A percentile compares a stretch with the other conserved stretches of the same genome.
Conservation (phyloP, 1,140 invertebrate genomes). For the Ladona fulva region DNA sequence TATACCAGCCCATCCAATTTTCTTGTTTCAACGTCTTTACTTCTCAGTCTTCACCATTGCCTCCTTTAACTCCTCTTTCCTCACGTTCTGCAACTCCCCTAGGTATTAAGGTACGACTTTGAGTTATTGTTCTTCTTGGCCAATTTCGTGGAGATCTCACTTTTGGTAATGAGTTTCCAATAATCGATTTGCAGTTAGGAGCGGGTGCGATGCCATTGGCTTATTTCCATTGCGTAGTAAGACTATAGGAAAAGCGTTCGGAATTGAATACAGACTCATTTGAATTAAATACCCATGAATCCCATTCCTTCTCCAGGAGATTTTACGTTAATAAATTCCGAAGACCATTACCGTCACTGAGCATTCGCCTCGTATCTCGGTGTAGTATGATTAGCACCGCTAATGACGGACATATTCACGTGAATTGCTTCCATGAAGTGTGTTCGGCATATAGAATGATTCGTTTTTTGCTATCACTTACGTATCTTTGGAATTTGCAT, state of each 20-base stretch:
- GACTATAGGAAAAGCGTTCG: neutral
- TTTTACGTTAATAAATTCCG: neutral
- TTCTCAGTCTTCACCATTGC: no score
- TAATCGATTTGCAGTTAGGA: neutral
- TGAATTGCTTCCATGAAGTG: no score
- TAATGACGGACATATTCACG: no score
- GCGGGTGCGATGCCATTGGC: neutral
- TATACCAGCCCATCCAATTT: no score
- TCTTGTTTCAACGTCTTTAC: no score
- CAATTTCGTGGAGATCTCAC: neutral
- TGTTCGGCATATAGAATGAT: no score
- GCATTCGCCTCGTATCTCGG: neutral
- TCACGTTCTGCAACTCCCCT: neutral
- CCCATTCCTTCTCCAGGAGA: neutral
- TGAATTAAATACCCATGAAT: neutral
- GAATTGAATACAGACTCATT: neutral
- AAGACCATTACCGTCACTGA: neutral
- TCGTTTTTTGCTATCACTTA: no score
- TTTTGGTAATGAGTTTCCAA: neutral
- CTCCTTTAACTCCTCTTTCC: no score
- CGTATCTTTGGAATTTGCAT: no score
- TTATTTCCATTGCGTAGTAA: neutral
- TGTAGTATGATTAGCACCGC: no score
- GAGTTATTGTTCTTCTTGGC: conserved; percentile 2
- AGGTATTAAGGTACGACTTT: neutral